A percentile compares a stretch with the other conserved stretches of the same genome.
Conservation (phyloP, 2,797 vertebrate species). For the Sebastes cheni region DNA sequence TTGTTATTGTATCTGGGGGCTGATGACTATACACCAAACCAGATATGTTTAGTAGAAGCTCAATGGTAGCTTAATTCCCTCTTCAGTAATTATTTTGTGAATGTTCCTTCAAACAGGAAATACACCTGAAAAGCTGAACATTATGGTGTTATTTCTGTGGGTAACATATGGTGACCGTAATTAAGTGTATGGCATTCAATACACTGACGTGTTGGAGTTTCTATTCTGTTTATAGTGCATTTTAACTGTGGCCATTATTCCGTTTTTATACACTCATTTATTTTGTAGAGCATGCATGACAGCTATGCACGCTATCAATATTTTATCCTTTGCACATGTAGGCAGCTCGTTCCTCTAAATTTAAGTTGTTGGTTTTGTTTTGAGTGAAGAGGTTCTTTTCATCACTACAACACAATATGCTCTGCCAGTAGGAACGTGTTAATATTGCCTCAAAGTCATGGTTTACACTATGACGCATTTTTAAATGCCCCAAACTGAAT, state of each 20-base stretch:
- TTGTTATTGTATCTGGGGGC: constrained; percentile 45
- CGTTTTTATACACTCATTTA: constrained; percentile 41
- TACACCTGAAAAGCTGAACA: not conserved
- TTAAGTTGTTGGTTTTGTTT: constrained; percentile 12
- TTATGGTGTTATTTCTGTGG: not conserved
- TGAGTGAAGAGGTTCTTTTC: not conserved
- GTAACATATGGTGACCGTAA: not conserved
- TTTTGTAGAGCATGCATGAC: constrained; percentile 56
- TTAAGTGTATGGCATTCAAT: not conserved
- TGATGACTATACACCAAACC: constrained; percentile 15
- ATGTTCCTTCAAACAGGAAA: constrained; percentile 22
- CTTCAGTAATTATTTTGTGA: constrained; percentile 29
- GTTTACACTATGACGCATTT: constrained; percentile 63
- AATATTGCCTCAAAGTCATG: constrained; percentile 52
- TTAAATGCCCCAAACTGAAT: constrained; percentile 74
- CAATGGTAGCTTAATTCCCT: constrained; percentile 41
- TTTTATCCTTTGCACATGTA: constrained; percentile 54
- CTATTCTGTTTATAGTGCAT: not conserved
- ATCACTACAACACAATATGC: not conserved
- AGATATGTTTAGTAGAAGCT: constrained; percentile 22
- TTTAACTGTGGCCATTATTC: constrained; percentile 9
- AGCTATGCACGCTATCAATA: constrained; percentile 50
- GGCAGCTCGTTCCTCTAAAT: constrained; percentile 20
- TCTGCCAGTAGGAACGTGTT: constrained; percentile 23
- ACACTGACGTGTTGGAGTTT: not conserved